phyloP scores from a whole-genome alignment of 2,888 invertebrate species.

The Pecten maximus region DNA sequence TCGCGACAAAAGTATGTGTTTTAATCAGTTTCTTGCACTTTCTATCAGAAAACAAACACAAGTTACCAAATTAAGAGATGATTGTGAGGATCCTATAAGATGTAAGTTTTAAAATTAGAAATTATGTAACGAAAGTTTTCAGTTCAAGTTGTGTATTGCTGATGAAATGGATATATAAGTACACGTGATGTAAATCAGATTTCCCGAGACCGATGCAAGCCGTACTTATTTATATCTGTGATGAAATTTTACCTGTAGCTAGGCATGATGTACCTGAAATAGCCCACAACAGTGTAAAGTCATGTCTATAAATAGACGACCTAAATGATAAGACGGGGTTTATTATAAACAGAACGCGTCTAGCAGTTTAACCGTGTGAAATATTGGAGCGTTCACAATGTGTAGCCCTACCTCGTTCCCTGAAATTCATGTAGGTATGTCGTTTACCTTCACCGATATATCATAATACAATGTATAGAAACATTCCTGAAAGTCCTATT shows the following conservation, averaged over 20 bases:
- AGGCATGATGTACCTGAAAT: neutral
- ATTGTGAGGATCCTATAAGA: too few species aligned
- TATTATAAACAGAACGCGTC: neutral
- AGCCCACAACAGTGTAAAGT: neutral
- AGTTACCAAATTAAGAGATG: too few species aligned
- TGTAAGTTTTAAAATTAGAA: neutral
- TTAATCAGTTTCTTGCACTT: neutral
- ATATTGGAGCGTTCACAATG: neutral
- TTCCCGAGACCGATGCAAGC: neutral
- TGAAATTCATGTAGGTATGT: neutral
- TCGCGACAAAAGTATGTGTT: neutral
- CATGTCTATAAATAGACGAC: neutral
- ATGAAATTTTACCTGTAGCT: slow-evolving; percentile 6
- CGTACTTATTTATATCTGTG: neutral
- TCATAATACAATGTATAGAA: too few species aligned
- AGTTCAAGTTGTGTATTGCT: neutral
- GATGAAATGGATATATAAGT: neutral
- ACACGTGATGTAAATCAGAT: neutral
- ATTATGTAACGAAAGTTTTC: neutral
- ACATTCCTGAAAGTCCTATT: too few species aligned
- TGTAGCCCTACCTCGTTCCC: neutral
- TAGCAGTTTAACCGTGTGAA: neutral
- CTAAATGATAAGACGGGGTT: neutral
- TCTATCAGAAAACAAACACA: too few species aligned
- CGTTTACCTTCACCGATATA: too few species aligned